Evolutionary conservation across 2,888 invertebrate species (phyloP), one percentile per base, ranked within the genome.

Genomic region (Chrysomela aeneicollis): DNA sequence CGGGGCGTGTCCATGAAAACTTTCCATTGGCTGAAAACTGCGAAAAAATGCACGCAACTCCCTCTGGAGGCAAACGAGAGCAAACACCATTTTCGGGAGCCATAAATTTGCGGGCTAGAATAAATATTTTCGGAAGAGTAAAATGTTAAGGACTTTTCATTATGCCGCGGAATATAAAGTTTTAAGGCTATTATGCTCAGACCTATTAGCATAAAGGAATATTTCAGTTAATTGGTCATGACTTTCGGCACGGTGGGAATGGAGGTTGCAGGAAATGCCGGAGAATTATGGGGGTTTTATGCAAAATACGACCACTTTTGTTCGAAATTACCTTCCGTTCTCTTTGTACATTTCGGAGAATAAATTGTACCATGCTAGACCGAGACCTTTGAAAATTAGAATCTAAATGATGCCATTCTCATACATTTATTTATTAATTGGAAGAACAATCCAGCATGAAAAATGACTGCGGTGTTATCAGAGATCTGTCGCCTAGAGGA

Each of bases 61-160:
- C 79, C 80, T 77, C 79, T 77, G 76, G 77, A 79, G 75, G 76
- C 63, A 71, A 74, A 75, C 76, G 78, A 79, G 79, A 77, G 78
- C 81, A 81, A 82, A 82, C 82, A 82, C 82, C 82, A 82, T 82
- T 83, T 83, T 82, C 78, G 82, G 80, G 79, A 80, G 82, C 81
- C 82, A 81, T 82, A 83, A 83, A 83, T 82, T 83, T 81, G 80
- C 81, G 80, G 81, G 77, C 80, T 77, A 82, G 81, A 82, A 82
- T 82, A 83, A 83, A 83, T 82, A 83, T 83, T 83, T 83, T 83
- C 79, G 80, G 81, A 82, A 82, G 81, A 82, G 82, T 80, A 81
- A 81, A 82, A 82, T 81, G 82, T 81, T 82, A 83, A 83, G 83
- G 82, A 82, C 82, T 82, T 83, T 82, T 80, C 81, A 83, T 82